Evolutionary conservation across 2,797 vertebrate genomes (phyloP), one percentile per base, ranked within the genome.

Genomic region (Streptopelia turtur): DNA sequence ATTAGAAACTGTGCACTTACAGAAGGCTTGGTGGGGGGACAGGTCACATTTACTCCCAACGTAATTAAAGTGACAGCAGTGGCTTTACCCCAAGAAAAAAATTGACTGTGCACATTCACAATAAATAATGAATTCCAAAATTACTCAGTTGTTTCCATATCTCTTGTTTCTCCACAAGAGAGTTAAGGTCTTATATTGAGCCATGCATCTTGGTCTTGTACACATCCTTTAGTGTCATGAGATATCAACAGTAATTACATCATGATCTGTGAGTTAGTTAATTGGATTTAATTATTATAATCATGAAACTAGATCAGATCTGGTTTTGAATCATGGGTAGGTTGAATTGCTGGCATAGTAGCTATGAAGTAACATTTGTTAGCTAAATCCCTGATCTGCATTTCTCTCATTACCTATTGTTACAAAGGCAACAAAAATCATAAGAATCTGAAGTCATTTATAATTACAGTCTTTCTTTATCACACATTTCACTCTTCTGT

Each of bases 1-100:
- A 89, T 89, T 94, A 87, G 93, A 96, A 94, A 96, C 74, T 64
- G 35, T 93, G 87, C 83, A 17, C 70, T 94, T 94, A 87, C 52
- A 79, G 86, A 89, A 90, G 70, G 49, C 37, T 71, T 61, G 37
- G 59, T 27, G 41, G 28, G 24, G n/a, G 68, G 55, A 35, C 8
- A 41, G 30, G n/a, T 50, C 70, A 83, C 77, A 91, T 94, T 94
- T 90, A 74, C 49, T 83, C 60, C 22, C 37, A 66, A 22, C 79
- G 74, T 77, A 94, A 94, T 91, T 95, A 91, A 93, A 88, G 41
- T 89, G 93, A 95, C 89, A 95, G 52, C 49, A 68, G 41, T 64
- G 52, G 52, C 75, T 91, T 89, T 85, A 77, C 77, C 53, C 74
- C 66, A 90, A 91, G 49, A 89, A 91, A 89, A 41, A 41, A 59